Evolutionary conservation across 2,797 vertebrate species (phyloP), one percentile per base, ranked within the genome.

Genomic region (Synaphobranchus kaupii): DNA sequence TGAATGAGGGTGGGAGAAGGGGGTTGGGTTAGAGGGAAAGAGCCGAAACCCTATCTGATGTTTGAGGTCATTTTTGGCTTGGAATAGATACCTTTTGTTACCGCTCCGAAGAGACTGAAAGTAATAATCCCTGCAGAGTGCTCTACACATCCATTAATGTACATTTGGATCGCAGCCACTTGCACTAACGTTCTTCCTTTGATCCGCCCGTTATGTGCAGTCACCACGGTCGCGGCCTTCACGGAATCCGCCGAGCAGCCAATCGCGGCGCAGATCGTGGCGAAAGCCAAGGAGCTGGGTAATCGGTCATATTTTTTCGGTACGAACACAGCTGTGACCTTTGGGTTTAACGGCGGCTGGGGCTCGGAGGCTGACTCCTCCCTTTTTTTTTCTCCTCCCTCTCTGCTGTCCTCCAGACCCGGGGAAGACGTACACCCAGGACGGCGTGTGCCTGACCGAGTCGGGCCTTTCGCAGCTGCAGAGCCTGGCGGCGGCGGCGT

Each of bases 381-480:
- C 56, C 1, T 60, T 0, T 84, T 1, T 39, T 39, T n/a, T n/a
- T n/a, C n/a, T n/a, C n/a, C 60, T 20, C 60, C 20, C 25, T 63
- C n/a, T n/a, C 25, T 12, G 13, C 81, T 91, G 89, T 48, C 44
- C 7, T 7, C 22, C 94, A 99, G 99, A 99, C 93, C 94, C 98
- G 89, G 96, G 96, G 47, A 97, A 97, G 95, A 99, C 98, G 13
- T 99, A 99, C 92, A 99, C 98, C 84, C 98, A 99, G 95, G 99
- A 99, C 89, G 99, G 99, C 83, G 99, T 99, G 90, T 99, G 98
- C 93, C 94, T 99, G 94, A 99, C 99, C 1, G 98, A 99, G 95
- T 98, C 97, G 0, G 99, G 99, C 87, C 96, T 99, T 93, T 98
- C 97, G 89, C 99, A 99, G 95, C 96, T 99, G 88, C 98, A 99